Conservation (phyloP, 2,113 vertebrate species). For the Sturnus vulgaris region DNA sequence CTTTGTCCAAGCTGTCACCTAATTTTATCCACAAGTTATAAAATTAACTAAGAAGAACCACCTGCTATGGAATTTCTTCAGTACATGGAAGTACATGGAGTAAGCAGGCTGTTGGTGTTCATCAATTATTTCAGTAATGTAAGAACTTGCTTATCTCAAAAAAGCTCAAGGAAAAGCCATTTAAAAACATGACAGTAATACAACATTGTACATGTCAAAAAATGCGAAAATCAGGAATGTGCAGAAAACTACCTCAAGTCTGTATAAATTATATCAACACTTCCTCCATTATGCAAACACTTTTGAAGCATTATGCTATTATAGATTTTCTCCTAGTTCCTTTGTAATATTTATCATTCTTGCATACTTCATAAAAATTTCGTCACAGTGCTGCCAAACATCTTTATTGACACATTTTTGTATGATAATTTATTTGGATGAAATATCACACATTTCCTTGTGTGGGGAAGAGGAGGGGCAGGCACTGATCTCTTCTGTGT, state of each 20-base stretch:
- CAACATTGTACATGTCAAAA: neutral
- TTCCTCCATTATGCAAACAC: neutral
- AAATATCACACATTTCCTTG: neutral
- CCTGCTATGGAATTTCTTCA: neutral
- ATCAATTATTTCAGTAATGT: neutral
- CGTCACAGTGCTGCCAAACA: neutral
- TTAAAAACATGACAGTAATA: neutral
- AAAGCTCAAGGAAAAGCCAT: neutral
- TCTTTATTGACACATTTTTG: neutral
- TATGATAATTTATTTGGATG: neutral
- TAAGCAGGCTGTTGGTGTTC: neutral
- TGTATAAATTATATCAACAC: neutral
- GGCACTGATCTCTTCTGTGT: neutral
- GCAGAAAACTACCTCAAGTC: neutral
- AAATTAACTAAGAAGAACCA: neutral
- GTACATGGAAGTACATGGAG: neutral
- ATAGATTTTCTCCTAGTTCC: neutral
- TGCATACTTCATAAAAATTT: neutral
- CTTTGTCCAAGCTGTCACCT: neutral
- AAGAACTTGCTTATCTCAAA: neutral
- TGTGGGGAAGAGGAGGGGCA: neutral
- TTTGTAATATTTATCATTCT: neutral
- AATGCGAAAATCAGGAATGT: neutral
- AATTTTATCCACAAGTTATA: neutral
- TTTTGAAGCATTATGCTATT: neutral